Evolutionary conservation across 2,113 vertebrate genomes (phyloP), one percentile per base, ranked within the genome.

Genomic region (Meleagris gallopavo): DNA sequence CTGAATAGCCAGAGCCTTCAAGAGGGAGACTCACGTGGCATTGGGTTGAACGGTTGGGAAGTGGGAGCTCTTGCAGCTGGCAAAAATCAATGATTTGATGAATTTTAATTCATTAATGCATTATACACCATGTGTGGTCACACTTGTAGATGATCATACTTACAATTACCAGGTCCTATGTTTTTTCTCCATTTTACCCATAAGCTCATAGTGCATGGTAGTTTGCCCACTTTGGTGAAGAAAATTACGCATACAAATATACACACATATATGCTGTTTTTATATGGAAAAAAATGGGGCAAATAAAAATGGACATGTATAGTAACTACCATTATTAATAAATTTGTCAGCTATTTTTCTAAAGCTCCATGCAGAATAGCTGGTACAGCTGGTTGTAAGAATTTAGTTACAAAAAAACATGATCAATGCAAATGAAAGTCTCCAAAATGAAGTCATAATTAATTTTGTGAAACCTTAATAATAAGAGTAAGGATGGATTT

Each of bases 361-460:
- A 90, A 83, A 81, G 45, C 18, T 81, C 43, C 94, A 94, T 66
- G 14, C 85, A 66, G 66, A 86, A 71, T 64, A 92, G 32, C 40
- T 62, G 71, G 22, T 25, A 32, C 38, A 80, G 10, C 85, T 90
- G 85, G 43, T 50, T 94, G 6, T 48, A 94, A 80, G 38, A 64
- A 75, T 61, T 74, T 77, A 29, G 32, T 83, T 93, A 92, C 32
- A 75, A 85, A 75, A 85, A 92, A 75, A 10, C 1, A 16, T 17
- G 11, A 67, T 34, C 27, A 27, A 52, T 72, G 65, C 73, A 84
- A 18, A 18, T 52, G 25, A 73, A 55, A 8, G 0, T 64, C 3
- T 57, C 14, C 25, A 24, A 55, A 81, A 65, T 2, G 43, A 87
- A 62, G 29, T 61, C 34, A 64, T 6, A 30, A 19, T 72, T 88